These are phyloP conservation scores for Panthera leo DNA, from an alignment of 2,113 vertebrate species.

Conservation along the genomic window DNA sequence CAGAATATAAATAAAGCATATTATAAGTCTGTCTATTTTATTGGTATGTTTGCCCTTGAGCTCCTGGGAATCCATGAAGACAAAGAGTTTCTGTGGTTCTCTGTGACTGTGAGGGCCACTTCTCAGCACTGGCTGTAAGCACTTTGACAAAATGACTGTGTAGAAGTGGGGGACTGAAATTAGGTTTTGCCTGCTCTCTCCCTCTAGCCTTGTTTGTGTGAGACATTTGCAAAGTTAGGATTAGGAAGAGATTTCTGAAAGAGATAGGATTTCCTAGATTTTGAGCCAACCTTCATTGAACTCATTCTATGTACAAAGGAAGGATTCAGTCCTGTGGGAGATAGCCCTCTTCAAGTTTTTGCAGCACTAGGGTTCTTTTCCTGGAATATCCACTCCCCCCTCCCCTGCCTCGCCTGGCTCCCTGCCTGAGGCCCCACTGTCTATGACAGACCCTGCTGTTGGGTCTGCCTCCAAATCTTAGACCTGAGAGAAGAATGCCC, in stretches of 20 bases:
- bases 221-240: background rate
- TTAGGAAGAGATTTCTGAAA: slow-evolving; percentile 10
- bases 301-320: background rate
- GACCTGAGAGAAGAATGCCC: background rate
- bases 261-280: background rate
- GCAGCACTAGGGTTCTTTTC: background rate
- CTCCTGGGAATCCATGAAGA: background rate
- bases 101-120: background rate
- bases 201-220: background rate
- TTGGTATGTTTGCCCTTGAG: background rate
- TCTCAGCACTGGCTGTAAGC: background rate
- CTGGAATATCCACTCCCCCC: background rate
- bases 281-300: background rate
- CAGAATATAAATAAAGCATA: background rate
- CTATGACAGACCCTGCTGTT: background rate
- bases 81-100: background rate
- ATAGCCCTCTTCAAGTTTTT: background rate
- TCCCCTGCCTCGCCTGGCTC: fast-evolving
- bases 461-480: background rate
- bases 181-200: background rate
- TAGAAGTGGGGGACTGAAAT: background rate
- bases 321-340: background rate
- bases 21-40: background rate
- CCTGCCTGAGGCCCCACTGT: background rate
- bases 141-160: background rate